Percentiles rank a stretch among this genome's conserved stretches.
Evolutionary conservation across 2,888 invertebrate genomes (phyloP).

Genomic region (Trachelus troglodyta): DNA sequence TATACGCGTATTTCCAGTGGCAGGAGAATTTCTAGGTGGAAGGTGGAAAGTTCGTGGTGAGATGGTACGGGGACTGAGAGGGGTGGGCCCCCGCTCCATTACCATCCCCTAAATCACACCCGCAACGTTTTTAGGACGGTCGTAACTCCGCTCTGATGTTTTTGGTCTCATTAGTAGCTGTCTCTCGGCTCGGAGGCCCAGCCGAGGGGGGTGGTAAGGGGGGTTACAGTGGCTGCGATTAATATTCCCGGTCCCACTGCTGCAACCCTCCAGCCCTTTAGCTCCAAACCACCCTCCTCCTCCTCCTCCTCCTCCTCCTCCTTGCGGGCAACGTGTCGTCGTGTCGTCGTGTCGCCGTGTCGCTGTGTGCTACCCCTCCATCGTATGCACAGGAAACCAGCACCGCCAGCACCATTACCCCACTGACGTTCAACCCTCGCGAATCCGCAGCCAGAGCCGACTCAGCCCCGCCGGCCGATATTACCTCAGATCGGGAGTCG

Average conservation of each 20-base stretch:
- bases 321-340: conserved; percentile 35
- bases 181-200: conserved; percentile 46
- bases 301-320: no score
- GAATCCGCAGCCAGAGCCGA: background rate
- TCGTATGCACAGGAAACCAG: conserved; percentile 9
- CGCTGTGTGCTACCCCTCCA: conserved; percentile 5
- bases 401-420: conserved; percentile 2
- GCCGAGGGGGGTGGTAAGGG: conserved; percentile 7
- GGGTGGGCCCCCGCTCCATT: conserved; percentile 44
- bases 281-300: background rate
- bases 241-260: conserved; percentile 52
- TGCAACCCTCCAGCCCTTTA: background rate
- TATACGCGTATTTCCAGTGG: background rate
- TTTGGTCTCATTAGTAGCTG: conserved; percentile 61
- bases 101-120: conserved; percentile 59
- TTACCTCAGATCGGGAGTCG: background rate
- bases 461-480: background rate
- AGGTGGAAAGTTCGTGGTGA: conserved; percentile 1
- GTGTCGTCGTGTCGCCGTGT: conserved; percentile 14
- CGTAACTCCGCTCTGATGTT: conserved; percentile 54
- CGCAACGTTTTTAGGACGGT: conserved; percentile 59
- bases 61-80: background rate
- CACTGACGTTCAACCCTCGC: background rate
- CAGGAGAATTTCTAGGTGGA: background rate
- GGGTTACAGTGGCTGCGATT: conserved; percentile 55